A percentile compares a stretch with the other conserved stretches of the same genome.
Conservation (phyloP, 2,888 invertebrate species). For the Priapulus caudatus region DNA sequence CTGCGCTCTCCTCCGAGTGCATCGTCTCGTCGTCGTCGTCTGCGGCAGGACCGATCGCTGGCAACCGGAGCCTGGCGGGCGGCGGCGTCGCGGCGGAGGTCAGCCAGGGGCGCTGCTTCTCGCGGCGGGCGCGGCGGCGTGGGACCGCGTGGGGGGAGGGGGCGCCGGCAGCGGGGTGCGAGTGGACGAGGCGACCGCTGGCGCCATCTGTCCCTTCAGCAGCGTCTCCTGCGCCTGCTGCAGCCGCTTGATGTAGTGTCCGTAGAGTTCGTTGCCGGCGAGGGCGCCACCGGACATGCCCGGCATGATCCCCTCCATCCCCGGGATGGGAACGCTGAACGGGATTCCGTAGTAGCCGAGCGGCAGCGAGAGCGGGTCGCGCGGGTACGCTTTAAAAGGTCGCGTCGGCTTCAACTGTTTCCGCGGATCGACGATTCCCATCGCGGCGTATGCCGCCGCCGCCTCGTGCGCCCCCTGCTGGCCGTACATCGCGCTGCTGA, state of each 20-base stretch:
- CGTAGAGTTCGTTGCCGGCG: conserved; percentile 11
- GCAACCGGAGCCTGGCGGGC: too few species aligned
- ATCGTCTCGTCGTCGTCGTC: conserved; percentile 8
- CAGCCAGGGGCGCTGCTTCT: not conserved
- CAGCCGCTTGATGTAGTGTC: conserved; percentile 10
- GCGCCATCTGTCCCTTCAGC: conserved; percentile 6
- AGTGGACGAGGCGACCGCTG: not conserved
- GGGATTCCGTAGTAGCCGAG: conserved; percentile 39
- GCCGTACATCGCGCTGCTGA: not conserved
- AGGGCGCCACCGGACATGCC: conserved; percentile 9
- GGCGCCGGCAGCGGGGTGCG: not conserved
- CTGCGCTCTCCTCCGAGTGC: conserved; percentile 14
- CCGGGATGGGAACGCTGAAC: conserved; percentile 25
- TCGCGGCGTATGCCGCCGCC: not conserved
- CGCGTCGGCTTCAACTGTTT: conserved; percentile 25
- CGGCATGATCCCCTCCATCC: conserved; percentile 24
- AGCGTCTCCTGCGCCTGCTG: conserved; percentile 12
- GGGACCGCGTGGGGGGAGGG: not conserved
- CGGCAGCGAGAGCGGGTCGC: conserved; percentile 50
- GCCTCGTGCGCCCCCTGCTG: too few species aligned
- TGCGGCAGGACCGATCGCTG: too few species aligned
- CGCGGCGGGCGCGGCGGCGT: not conserved
- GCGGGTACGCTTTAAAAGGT: conserved; percentile 51
- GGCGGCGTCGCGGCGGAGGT: not conserved
- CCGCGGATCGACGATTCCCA: not conserved